phyloP scores from a whole-genome alignment of 1,140 invertebrate species.

The Agrypnia vestita region DNA sequence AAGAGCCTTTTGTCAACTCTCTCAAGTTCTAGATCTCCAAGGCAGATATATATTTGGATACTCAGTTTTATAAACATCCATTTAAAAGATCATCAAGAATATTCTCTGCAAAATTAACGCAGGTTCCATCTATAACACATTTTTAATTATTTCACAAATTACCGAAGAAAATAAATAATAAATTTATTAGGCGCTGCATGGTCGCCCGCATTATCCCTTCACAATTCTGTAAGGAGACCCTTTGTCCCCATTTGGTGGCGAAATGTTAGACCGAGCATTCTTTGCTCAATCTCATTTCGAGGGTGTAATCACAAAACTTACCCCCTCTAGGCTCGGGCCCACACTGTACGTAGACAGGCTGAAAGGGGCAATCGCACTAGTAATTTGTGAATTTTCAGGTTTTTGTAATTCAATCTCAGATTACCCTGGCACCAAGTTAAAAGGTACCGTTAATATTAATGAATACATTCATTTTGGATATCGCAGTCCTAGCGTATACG shows the following conservation, averaged over 20 bases:
- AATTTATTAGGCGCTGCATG: background rate
- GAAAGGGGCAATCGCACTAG: background rate
- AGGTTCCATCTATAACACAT: no score
- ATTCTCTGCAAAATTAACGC: no score
- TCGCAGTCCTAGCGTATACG: no score
- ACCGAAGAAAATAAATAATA: no score
- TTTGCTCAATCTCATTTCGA: conserved; percentile 2
- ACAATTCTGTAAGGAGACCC: background rate
- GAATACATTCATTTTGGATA: no score
- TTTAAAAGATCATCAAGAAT: no score
- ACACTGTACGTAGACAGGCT: background rate
- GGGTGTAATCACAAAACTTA: background rate
- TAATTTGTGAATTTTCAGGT: background rate
- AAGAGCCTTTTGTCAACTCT: no score
- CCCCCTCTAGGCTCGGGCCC: background rate
- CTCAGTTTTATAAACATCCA: no score
- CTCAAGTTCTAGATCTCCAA: no score
- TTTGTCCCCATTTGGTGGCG: conserved; percentile 25
- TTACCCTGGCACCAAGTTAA: background rate
- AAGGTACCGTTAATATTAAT: background rate
- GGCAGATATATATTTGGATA: no score
- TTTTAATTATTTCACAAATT: no score
- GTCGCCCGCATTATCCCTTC: conserved; percentile 11
- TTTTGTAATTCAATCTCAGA: conserved; percentile 8
- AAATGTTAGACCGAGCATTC: conserved; percentile 20